phyloP scores from a whole-genome alignment of 2,113 vertebrate species.

The Mola mola region DNA sequence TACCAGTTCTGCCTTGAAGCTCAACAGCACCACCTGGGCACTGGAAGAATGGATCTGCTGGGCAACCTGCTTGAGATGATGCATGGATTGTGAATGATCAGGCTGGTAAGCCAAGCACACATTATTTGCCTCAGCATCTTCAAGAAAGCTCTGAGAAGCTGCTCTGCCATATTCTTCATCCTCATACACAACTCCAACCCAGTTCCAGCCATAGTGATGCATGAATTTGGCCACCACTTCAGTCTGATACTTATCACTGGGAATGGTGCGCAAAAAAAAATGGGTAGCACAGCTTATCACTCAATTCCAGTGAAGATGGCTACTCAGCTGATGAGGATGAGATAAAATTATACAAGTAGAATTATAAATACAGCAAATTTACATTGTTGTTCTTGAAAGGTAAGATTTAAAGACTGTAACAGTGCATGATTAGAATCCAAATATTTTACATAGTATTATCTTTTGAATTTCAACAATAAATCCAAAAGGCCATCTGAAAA shows the following conservation, averaged over 20 bases:
- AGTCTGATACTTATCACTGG: slow-evolving; percentile 77
- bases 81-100: neutral
- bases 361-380: neutral
- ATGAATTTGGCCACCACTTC: slow-evolving; percentile 69
- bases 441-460: neutral
- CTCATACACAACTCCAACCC: slow-evolving; percentile 74
- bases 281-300: slow-evolving; percentile 66
- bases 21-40: slow-evolving; percentile 71
- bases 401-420: too few species aligned
- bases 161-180: slow-evolving; percentile 77
- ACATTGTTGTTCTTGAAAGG: too few species aligned
- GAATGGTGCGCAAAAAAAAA: slow-evolving; percentile 74
- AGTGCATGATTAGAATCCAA: neutral
- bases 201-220: slow-evolving; percentile 69
- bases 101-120: slow-evolving; percentile 72
- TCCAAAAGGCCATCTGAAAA: too few species aligned
- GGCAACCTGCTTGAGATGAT: slow-evolving; percentile 39
- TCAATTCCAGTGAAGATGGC: slow-evolving; percentile 68
- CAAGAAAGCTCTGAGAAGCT: slow-evolving; percentile 66
- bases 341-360: neutral
- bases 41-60: slow-evolving; percentile 48
- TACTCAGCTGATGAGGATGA: slow-evolving; percentile 65
- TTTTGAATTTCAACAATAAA: too few species aligned
- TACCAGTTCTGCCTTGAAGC: slow-evolving; percentile 67
- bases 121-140: slow-evolving; percentile 27